phyloP scores from a whole-genome alignment of 2,113 vertebrate genomes.

The Pseudorhombus dupliciocellatus region DNA sequence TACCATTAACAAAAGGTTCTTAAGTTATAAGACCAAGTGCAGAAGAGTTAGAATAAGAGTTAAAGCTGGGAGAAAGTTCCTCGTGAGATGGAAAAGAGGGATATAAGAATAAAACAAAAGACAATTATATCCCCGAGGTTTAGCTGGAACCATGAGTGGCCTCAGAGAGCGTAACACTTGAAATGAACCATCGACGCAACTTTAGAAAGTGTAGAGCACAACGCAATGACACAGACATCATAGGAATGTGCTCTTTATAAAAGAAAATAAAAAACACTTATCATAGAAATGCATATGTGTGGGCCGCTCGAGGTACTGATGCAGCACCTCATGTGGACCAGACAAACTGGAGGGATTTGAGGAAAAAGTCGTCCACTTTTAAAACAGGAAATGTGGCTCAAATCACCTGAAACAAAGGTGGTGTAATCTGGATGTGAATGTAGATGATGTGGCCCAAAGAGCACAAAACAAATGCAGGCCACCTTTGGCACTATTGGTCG shows the following conservation, averaged over 20 bases:
- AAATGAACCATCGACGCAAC: slow-evolving; percentile 34
- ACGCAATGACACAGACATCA: not conserved
- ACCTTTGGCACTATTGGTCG: no score
- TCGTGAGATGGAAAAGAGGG: slow-evolving; percentile 32
- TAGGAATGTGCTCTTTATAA: not conserved
- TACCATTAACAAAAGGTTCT: slow-evolving; percentile 65
- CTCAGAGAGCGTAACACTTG: slow-evolving; percentile 21
- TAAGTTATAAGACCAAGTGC: slow-evolving; percentile 56
- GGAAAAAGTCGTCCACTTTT: no score
- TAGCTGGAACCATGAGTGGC: slow-evolving; percentile 26
- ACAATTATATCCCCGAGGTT: slow-evolving; percentile 24
- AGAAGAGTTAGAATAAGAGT: slow-evolving; percentile 22
- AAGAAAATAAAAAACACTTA: no score
- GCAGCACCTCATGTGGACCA: no score
- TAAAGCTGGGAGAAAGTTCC: slow-evolving; percentile 30
- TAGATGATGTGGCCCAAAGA: no score
- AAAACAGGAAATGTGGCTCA: no score
- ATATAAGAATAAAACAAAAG: slow-evolving; percentile 61
- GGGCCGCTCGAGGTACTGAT: no score
- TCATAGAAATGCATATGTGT: no score
- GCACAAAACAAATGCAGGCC: no score
- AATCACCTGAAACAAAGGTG: no score
- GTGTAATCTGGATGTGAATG: no score
- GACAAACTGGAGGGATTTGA: no score
- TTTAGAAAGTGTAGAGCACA: not conserved